These are phyloP conservation scores for Crossocerus cetratus DNA, from an alignment of 2,888 invertebrate species.

Conservation along the genomic window DNA sequence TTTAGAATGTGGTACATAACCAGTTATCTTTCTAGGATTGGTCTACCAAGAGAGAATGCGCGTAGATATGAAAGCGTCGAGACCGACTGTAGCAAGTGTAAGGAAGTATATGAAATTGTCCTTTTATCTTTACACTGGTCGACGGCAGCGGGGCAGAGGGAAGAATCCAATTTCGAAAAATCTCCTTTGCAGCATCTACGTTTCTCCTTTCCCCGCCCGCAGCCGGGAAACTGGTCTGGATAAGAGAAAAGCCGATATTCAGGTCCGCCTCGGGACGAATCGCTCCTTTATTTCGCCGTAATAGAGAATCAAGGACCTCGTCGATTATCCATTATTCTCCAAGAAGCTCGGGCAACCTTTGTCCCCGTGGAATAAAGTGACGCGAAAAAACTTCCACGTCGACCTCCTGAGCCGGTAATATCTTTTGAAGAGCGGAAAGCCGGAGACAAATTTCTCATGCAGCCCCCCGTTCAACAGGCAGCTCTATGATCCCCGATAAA, in stretches of 20 bases:
- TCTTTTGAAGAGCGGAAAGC: conserved; percentile 15
- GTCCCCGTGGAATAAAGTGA: conserved; percentile 58
- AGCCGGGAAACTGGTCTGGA: conserved; percentile 9
- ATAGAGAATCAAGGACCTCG: conserved; percentile 63
- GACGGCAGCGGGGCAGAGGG: background rate
- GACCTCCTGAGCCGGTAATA: conserved; percentile 50
- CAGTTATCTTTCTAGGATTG: too few relatives aligned
- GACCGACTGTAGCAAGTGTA: background rate
- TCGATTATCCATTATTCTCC: conserved; percentile 63
- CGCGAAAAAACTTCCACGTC: conserved; percentile 60
- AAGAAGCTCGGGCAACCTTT: conserved; percentile 55
- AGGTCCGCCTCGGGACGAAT: conserved; percentile 49
- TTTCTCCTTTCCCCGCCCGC: conserved; percentile 10
- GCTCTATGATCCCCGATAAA: background rate
- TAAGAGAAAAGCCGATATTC: conserved; percentile 52
- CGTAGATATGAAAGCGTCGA: background rate
- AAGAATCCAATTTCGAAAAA: conserved; percentile 20
- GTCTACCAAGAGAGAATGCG: background rate
- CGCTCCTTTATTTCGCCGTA: conserved; percentile 59
- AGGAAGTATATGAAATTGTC: background rate
- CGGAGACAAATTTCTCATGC: conserved; percentile 3
- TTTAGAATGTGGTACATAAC: too few relatives aligned
- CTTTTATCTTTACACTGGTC: background rate
- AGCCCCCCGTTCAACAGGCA: background rate
- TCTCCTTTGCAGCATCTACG: conserved; percentile 16